A percentile compares a stretch with the other conserved stretches of the same genome.
Conservation (phyloP, 1,140 invertebrate genomes). For the Rhynchophorus ferrugineus region DNA sequence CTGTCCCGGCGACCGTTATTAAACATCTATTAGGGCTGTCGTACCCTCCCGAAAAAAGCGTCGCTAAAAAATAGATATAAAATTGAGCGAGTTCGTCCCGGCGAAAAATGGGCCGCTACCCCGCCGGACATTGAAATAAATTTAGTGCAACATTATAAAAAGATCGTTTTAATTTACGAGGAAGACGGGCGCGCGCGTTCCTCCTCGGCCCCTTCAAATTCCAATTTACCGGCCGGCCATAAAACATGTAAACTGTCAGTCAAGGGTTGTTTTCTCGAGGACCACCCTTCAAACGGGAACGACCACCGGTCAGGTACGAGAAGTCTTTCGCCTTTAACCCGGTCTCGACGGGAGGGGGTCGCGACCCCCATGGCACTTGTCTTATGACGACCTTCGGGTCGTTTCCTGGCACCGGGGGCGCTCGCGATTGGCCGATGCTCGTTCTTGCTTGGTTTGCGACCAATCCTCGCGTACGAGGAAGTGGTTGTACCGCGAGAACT, state of each 20-base stretch:
- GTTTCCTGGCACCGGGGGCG: slow-evolving; percentile 5
- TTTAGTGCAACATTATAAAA: slow-evolving; percentile 17
- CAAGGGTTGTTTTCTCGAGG: slow-evolving; percentile 14
- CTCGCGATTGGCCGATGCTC: not conserved
- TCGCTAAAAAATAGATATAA: slow-evolving; percentile 16
- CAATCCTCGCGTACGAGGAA: no score
- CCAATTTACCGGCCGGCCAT: slow-evolving; percentile 5
- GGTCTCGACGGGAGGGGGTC: slow-evolving; percentile 1
- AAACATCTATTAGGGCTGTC: not conserved
- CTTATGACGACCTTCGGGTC: no score
- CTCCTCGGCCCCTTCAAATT: slow-evolving; percentile 8
- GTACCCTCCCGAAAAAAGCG: not conserved
- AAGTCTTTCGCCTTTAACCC: slow-evolving; percentile 13
- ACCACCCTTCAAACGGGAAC: slow-evolving; percentile 7
- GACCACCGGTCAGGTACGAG: slow-evolving; percentile 15
- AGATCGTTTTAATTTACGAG: slow-evolving; percentile 18
- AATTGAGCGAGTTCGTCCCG: slow-evolving; percentile 16
- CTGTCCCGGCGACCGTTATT: not conserved
- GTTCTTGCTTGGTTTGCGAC: not conserved
- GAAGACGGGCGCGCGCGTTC: not conserved
- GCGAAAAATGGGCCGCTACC: slow-evolving; percentile 11
- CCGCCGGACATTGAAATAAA: slow-evolving; percentile 15
- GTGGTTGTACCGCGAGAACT: no score
- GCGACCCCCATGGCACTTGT: slow-evolving; percentile 11
- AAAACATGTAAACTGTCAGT: slow-evolving; percentile 18